These are phyloP conservation scores for Bicyclus anynana DNA, from an alignment of 1,140 invertebrate genomes.

Conservation along the genomic window DNA sequence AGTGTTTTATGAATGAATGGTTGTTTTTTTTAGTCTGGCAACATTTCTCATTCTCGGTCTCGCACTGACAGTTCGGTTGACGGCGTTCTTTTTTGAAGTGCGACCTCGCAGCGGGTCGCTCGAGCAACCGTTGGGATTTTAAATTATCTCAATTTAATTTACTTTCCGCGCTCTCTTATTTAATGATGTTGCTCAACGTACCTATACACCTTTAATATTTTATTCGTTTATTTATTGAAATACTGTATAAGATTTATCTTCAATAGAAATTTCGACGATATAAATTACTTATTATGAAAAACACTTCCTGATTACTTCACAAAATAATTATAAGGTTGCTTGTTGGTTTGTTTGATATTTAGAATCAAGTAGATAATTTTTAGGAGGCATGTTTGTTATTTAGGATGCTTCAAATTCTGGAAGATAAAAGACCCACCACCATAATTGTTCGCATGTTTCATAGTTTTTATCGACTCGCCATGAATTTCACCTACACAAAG, in stretches of 20 bases:
- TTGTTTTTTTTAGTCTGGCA: constrained; percentile 51
- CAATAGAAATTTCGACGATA: background rate
- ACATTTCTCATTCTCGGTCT: constrained; percentile 69
- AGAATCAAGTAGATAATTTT: no score
- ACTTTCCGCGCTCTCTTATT: constrained; percentile 25
- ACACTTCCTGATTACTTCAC: background rate
- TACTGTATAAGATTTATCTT: background rate
- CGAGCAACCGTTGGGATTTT: constrained; percentile 59
- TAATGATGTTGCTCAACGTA: constrained; percentile 19
- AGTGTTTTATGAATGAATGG: constrained; percentile 65
- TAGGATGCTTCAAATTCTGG: no score
- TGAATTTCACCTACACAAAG: no score
- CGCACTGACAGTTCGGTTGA: constrained; percentile 65
- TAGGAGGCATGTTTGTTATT: no score
- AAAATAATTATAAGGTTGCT: background rate
- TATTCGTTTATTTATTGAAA: background rate
- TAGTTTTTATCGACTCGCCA: no score
- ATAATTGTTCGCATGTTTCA: no score
- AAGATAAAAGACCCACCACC: no score
- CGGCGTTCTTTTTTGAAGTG: constrained; percentile 63
- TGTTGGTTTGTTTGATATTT: no score
- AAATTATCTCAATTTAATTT: constrained; percentile 72
- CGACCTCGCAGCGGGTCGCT: constrained; percentile 65
- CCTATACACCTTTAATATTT: background rate
- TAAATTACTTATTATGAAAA: background rate